Base-by-base conservation (phyloP, 2,888 invertebrate genomes). In the Stomorhina lunata region DNA sequence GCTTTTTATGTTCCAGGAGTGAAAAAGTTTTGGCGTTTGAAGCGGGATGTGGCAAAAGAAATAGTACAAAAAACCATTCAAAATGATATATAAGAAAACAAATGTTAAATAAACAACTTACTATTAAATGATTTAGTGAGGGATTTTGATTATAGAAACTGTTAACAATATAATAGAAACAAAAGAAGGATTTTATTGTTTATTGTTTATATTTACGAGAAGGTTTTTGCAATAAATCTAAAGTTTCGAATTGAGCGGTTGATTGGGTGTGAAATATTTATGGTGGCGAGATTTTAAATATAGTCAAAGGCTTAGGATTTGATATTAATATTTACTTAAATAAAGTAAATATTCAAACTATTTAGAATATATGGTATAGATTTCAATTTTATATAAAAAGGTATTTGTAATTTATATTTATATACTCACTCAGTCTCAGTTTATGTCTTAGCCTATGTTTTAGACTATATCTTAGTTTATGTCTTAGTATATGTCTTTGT, bases 41-140 rank as follows among this genome's bases (percentile, higher is more conserved):
- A n/a, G n/a, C n/a, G n/a, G 2, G 12, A 50, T 10, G 10, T 10
- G 9, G 12, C 2, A 43, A 29, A 22, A 4, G 9, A 25, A 57
- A 43, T n/a, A 5, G 4, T 12, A 9, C 4, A 29, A 45, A 29
- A 55, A 17, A 34, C 3, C 9, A 29, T 32, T n/a, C n/a, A 22
- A 25, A 29, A 10, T 25, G 20, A 43, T 55, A 29, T 12, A 45
- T 25, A 45, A 27, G 25, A 25, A 29, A 57, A 65, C n/a, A 65
- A 72, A 57, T 65, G 37, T 40, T 34, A 66, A 50, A 20, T 34
- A 78, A 65, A 72, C 72, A 81, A 72, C 68, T 82, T 55, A 65
- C 59, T 65, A 53, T 69, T 75, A 75, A 78, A 73, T 78, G 69
- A 75, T 82, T 82, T 75, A 71, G 59, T 65, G 34, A 22, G 15